Percentiles rank a stretch among this genome's conserved stretches.
These are phyloP conservation scores for Drosophila jambulina DNA, from an alignment of 1,140 invertebrate species.

Conservation along the genomic window DNA sequence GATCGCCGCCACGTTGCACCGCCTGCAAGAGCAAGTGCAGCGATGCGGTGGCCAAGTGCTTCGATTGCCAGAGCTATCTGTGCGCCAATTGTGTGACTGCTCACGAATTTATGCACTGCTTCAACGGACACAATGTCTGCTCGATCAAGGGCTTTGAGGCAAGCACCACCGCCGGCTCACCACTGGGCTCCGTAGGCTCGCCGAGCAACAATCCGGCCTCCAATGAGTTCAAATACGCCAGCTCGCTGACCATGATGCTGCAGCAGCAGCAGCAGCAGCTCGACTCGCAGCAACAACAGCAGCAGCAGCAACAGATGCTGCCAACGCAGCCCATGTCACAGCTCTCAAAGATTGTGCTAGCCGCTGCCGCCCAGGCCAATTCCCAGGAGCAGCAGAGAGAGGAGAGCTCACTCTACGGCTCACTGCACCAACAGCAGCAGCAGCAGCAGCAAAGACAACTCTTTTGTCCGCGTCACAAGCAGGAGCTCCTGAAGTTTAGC, in stretches of 20 bases:
- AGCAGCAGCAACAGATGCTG: slow-evolving; percentile 48
- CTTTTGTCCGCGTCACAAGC: slow-evolving; percentile 89
- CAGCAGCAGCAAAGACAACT: slow-evolving; percentile 64
- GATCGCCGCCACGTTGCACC: slow-evolving; percentile 89
- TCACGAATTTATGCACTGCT: slow-evolving; percentile 99
- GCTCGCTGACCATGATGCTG: slow-evolving; percentile 81
- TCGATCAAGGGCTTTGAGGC: slow-evolving; percentile 73
- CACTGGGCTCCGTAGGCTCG: slow-evolving; percentile 22
- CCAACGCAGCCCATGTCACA: slow-evolving; percentile 70
- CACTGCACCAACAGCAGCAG: slow-evolving; percentile 50
- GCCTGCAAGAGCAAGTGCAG: slow-evolving; percentile 94
- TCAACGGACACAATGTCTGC: slow-evolving; percentile 96
- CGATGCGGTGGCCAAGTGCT: slow-evolving; percentile 95
- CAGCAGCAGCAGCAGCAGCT: slow-evolving; percentile 78
- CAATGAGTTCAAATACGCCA: slow-evolving; percentile 75
- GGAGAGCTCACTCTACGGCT: slow-evolving; percentile 45
- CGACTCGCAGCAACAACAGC: slow-evolving; percentile 62
- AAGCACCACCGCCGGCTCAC: slow-evolving; percentile 11
- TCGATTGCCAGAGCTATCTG: slow-evolving; percentile 97
- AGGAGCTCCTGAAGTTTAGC: slow-evolving; percentile 95
- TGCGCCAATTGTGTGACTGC: slow-evolving; percentile 99
- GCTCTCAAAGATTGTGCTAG: slow-evolving; percentile 76
- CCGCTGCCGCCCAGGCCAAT: slow-evolving; percentile 64
- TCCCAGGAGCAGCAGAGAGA: slow-evolving; percentile 62
- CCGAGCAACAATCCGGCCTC: slow-evolving; percentile 69